A percentile compares a stretch with the other conserved stretches of the same genome.
These are phyloP conservation scores for Oegoconia quadripuncta DNA, from an alignment of 2,888 invertebrate genomes.

Conservation along the genomic window DNA sequence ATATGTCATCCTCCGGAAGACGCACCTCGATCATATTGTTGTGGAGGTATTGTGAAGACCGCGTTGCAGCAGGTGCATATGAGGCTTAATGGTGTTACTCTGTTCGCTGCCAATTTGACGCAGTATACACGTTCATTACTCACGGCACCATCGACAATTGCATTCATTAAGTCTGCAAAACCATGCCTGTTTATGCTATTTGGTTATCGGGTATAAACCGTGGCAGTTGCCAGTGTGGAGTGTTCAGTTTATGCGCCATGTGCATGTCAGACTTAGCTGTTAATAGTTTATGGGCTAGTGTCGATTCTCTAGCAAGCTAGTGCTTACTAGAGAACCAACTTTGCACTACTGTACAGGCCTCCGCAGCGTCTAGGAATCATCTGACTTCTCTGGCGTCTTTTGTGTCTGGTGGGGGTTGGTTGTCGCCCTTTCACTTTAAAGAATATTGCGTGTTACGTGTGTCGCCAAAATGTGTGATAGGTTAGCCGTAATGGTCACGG, in stretches of 20 bases:
- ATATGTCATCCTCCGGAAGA: conserved; percentile 82
- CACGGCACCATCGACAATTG: conserved; percentile 78
- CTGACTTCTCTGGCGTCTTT: conserved; percentile 91
- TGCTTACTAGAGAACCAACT: too few relatives aligned
- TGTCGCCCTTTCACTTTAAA: conserved; percentile 99
- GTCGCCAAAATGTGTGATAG: conserved; percentile 98
- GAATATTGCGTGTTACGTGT: conserved; percentile 95
- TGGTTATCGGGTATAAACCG: conserved; percentile 84
- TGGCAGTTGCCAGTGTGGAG: conserved; percentile 74
- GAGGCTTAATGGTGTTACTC: conserved; percentile 51
- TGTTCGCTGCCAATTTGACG: conserved; percentile 53
- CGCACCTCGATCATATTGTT: conserved; percentile 78
- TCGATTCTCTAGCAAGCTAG: conserved; percentile 86
- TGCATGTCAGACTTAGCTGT: conserved; percentile 62
- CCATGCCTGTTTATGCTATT: conserved; percentile 82
- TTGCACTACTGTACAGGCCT: conserved; percentile 87
- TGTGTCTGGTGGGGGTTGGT: conserved; percentile 95
- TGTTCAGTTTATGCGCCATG: conserved; percentile 45
- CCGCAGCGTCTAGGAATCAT: conserved; percentile 86
- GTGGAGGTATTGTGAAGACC: conserved; percentile 53
- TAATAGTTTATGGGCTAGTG: conserved; percentile 82
- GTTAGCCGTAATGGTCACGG: conserved; percentile 97
- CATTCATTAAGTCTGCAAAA: conserved; percentile 88
- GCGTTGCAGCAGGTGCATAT: conserved; percentile 47
- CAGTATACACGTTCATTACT: conserved; percentile 54